These are phyloP conservation scores for Pholis gunnellus DNA, from an alignment of 2,113 vertebrate species.

Conservation along the genomic window DNA sequence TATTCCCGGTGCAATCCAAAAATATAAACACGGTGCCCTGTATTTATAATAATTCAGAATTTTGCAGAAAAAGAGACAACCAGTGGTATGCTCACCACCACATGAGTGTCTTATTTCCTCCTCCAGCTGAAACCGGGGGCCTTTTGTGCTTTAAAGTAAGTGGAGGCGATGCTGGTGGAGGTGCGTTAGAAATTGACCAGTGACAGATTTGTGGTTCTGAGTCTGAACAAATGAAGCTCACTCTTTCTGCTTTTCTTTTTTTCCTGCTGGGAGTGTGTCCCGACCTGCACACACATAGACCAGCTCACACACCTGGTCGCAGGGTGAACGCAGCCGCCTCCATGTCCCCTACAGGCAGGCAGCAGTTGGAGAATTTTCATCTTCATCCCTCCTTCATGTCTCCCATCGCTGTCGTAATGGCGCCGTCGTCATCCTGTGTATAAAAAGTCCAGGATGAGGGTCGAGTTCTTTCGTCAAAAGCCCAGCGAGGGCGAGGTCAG, in stretches of 20 bases:
- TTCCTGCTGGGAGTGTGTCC: background rate
- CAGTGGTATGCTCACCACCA: slow-evolving; percentile 3
- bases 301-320: slow-evolving; percentile 48
- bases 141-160: slow-evolving; percentile 55
- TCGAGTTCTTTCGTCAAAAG: slow-evolving; percentile 55
- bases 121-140: slow-evolving; percentile 33
- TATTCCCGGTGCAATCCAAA: background rate
- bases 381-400: background rate
- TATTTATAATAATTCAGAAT: background rate
- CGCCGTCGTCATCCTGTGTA: slow-evolving; percentile 21
- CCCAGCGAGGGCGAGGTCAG: slow-evolving; percentile 57
- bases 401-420: background rate
- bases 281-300: slow-evolving; percentile 40
- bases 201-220: slow-evolving; percentile 73
- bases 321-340: slow-evolving; percentile 6
- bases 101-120: slow-evolving; percentile 32
- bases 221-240: slow-evolving; percentile 31
- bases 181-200: slow-evolving; percentile 62
- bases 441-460: slow-evolving; percentile 53
- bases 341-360: slow-evolving; percentile 18
- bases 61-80: background rate
- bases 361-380: background rate
- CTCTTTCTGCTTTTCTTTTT: background rate
- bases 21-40: background rate
- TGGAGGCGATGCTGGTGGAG: slow-evolving; percentile 57